Evolutionary conservation across 2,797 vertebrate species (phyloP), one percentile per base, ranked within the genome.

Genomic region (Sebastes matsubarae): DNA sequence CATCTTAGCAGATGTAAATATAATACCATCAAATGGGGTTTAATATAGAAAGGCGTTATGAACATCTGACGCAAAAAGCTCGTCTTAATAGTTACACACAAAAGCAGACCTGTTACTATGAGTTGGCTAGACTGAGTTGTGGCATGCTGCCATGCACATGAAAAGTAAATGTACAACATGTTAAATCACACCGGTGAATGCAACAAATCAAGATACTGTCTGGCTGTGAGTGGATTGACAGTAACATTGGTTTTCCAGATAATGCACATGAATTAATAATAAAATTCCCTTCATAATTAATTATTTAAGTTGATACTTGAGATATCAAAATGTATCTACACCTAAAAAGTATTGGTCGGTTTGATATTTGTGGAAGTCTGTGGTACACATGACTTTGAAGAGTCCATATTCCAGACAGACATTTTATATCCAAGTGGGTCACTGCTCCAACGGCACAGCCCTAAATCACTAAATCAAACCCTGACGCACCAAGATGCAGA

Each of bases 351-450:
- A 50, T 13, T 64, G 8, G 4, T 38, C 0, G 22, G 7, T n/a
- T 11, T 2, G 11, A 20, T 38, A 50, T 57, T 1, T 59, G 27
- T n/a, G 10, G 22, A 58, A 8, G 32, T 54, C 25, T 73, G 38
- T 67, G 67, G 34, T n/a, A 32, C 6, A 36, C 24, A 20, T 42
- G 27, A 57, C 46, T 68, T 57, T 24, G 2, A 57, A 63, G 54
- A 3, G 25, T 16, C 38, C 59, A 73, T 30, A 79, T 36, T 60
- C 54, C 57, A 77, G 36, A 18, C 34, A 12, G 60, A 22, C 20
- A 55, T 50, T 75, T 57, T 30, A 25, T 36, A 66, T 72, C 50
- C 8, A 83, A 77, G 36, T 42, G n/a, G 36, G 68, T 84, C 77
- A 84, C 60, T 67, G 25, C 34, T 68, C 7, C 25, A 71, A 54